Conservation (phyloP, 2,888 invertebrate species). For the Argyresthia albistria region DNA sequence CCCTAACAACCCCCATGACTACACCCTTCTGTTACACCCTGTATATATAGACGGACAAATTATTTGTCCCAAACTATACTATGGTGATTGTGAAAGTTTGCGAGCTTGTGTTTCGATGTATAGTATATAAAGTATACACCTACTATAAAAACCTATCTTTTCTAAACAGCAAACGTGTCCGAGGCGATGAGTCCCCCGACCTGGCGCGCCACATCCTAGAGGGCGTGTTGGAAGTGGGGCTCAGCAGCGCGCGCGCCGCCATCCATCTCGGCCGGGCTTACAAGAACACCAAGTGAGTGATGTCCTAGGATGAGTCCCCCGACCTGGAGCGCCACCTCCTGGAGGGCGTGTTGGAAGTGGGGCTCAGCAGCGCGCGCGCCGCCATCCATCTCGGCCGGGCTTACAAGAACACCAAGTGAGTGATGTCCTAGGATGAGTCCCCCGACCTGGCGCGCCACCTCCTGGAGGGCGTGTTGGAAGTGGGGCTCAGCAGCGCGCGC, state of each 20-base stretch:
- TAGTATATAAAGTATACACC: too few relatives aligned
- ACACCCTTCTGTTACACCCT: too few relatives aligned
- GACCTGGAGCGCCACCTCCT: conserved; percentile 21
- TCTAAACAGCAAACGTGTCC: neutral
- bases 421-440: neutral
- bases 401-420: conserved; percentile 64
- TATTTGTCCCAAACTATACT: too few relatives aligned
- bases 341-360: conserved; percentile 60
- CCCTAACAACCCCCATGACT: too few relatives aligned
- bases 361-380: conserved; percentile 69
- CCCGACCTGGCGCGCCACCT: conserved; percentile 14
- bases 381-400: conserved; percentile 70
- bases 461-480: conserved; percentile 58
- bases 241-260: conserved; percentile 69
- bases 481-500: conserved; percentile 67
- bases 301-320: neutral
- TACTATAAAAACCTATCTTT: neutral
- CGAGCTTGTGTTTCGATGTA: too few relatives aligned
- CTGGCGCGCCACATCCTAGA: conserved; percentile 30
- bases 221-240: conserved; percentile 61
- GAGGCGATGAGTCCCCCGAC: neutral
- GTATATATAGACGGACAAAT: too few relatives aligned
- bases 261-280: conserved; percentile 71
- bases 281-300: conserved; percentile 57
- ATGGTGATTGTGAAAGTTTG: too few relatives aligned